A percentile compares a stretch with the other conserved stretches of the same genome.
phyloP scores from a whole-genome alignment of 2,797 vertebrate species.

The Rhabdomys pumilio region DNA sequence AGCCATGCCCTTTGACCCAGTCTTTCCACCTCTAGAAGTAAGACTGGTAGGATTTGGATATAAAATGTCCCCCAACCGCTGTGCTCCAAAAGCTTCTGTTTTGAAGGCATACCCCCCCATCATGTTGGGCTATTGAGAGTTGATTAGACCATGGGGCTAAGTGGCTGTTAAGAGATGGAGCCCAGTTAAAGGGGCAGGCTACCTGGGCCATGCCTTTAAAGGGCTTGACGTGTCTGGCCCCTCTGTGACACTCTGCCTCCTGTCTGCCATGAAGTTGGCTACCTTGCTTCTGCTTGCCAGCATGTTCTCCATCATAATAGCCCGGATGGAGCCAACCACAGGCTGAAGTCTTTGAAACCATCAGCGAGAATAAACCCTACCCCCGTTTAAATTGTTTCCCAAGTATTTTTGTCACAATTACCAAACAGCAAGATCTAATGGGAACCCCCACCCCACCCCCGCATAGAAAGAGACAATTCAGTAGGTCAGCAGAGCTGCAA shows the following conservation, averaged over 20 bases:
- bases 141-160: not conserved
- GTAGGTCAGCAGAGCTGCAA: not conserved
- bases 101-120: not conserved
- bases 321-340: not conserved
- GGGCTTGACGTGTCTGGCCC: not conserved
- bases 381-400: not conserved
- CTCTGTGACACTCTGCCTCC: not conserved
- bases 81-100: not conserved
- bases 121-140: not conserved
- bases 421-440: not conserved
- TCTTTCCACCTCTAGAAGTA: not conserved
- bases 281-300: not conserved
- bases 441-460: not conserved
- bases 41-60: not conserved
- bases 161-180: not conserved
- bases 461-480: not conserved
- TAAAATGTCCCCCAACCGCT: not conserved
- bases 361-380: not conserved
- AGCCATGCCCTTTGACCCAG: not conserved
- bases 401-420: not conserved
- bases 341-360: not conserved
- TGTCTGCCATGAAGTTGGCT: not conserved
- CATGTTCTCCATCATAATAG: not conserved
- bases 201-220: not conserved
- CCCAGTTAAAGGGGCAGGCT: not conserved